These are phyloP conservation scores for Corythoichthys haematopterus DNA, from an alignment of 2,113 vertebrate genomes.

Conservation along the genomic window DNA sequence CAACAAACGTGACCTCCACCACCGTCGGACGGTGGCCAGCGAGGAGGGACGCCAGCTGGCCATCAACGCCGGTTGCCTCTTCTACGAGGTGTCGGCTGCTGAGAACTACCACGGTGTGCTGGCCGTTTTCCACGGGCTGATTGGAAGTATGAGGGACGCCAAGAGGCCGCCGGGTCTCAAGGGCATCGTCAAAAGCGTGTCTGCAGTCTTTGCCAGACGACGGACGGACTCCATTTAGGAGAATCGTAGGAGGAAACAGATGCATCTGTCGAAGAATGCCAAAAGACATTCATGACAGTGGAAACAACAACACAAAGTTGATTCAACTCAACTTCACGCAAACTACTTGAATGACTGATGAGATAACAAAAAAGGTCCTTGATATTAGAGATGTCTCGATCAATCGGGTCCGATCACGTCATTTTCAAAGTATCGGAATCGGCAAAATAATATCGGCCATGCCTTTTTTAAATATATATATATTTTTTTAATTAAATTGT, in stretches of 20 bases:
- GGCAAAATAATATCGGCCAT: too few relatives aligned
- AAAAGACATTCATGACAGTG: background rate
- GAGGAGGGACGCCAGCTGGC: constrained; percentile 82
- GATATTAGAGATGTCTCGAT: too few relatives aligned
- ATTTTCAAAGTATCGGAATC: too few relatives aligned
- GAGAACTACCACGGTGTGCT: constrained; percentile 82
- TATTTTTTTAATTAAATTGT: too few relatives aligned
- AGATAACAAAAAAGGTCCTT: background rate
- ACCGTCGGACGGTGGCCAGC: constrained; percentile 74
- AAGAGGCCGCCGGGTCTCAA: constrained; percentile 76
- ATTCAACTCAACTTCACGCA: background rate
- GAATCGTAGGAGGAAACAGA: background rate
- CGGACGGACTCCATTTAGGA: constrained; percentile 78
- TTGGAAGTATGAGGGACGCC: constrained; percentile 71
- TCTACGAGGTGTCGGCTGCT: constrained; percentile 81
- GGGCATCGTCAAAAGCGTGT: constrained; percentile 81
- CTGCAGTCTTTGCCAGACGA: constrained; percentile 77
- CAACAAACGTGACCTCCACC: constrained; percentile 80
- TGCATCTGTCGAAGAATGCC: constrained; percentile 6
- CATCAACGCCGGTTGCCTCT: constrained; percentile 76
- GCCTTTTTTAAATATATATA: too few relatives aligned
- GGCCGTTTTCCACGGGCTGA: constrained; percentile 77
- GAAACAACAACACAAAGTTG: background rate
- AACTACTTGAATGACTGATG: background rate
- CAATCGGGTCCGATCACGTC: too few relatives aligned